Conservation (phyloP, 2,888 invertebrate species). For the Gymnocheta viridis region DNA sequence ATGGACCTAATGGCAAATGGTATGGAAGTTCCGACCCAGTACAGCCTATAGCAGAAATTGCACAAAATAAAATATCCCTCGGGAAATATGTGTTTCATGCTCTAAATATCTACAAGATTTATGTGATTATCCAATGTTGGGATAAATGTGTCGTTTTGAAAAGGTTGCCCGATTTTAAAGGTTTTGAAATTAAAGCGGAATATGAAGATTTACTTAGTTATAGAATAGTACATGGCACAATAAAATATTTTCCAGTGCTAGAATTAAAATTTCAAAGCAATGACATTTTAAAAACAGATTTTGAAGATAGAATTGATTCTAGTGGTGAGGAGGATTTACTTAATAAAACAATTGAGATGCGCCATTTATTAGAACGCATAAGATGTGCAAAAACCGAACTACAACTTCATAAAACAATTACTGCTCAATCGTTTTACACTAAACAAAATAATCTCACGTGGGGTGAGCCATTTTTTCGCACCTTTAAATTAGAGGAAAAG, state of each 20-base stretch:
- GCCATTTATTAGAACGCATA: conserved; percentile 73
- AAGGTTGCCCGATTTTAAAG: conserved; percentile 55
- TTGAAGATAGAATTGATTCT: conserved; percentile 69
- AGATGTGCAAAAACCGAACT: conserved; percentile 75
- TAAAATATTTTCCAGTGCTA: conserved; percentile 74
- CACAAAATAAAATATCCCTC: conserved; percentile 67
- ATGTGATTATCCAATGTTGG: conserved; percentile 78
- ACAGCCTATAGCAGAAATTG: neutral
- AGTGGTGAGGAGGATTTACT: neutral
- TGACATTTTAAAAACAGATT: conserved; percentile 73
- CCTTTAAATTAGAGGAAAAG: conserved; percentile 77
- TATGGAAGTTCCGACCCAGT: neutral
- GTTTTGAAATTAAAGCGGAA: conserved; percentile 72
- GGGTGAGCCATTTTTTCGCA: conserved; percentile 74
- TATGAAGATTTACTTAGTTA: conserved; percentile 73
- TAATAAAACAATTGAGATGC: conserved; percentile 63
- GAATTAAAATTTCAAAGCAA: conserved; percentile 73
- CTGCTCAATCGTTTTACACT: conserved; percentile 74
- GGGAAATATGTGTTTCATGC: conserved; percentile 78
- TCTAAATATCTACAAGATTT: conserved; percentile 71
- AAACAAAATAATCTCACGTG: conserved; percentile 72
- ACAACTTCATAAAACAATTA: conserved; percentile 74
- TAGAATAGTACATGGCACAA: conserved; percentile 71
- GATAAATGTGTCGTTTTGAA: conserved; percentile 74
- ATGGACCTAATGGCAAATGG: conserved; percentile 73